Percentiles rank a stretch among this genome's conserved stretches.
Conservation (phyloP, 2,888 invertebrate species). For the Diarsia rubi region DNA sequence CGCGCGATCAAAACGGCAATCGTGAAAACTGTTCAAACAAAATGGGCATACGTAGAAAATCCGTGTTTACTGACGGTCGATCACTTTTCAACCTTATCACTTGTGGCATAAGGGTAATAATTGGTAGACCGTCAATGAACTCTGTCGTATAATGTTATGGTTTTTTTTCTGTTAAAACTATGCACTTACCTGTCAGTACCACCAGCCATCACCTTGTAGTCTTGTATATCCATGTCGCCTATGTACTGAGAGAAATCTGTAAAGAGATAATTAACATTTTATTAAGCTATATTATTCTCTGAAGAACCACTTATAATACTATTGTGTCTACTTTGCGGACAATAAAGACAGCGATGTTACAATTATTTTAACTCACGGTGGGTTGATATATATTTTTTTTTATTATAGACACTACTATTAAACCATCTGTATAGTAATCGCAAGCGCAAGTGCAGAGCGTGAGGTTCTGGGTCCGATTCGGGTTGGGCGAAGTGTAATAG, state of each 20-base stretch:
- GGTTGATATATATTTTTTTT: too few relatives aligned
- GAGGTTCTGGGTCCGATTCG: too few relatives aligned
- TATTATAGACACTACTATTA: too few relatives aligned
- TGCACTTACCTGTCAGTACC: constrained; percentile 85
- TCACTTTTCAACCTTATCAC: neutral
- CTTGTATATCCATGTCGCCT: constrained; percentile 88
- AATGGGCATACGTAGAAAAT: neutral
- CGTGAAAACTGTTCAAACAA: neutral
- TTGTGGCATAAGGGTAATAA: neutral
- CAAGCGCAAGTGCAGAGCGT: too few relatives aligned
- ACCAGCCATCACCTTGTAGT: constrained; percentile 82
- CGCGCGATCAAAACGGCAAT: neutral
- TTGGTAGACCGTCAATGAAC: neutral
- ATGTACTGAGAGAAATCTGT: constrained; percentile 88
- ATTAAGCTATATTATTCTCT: too few relatives aligned
- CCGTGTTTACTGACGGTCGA: neutral
- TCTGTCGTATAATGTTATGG: neutral
- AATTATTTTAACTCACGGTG: neutral
- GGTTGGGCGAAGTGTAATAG: too few relatives aligned
- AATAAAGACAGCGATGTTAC: neutral
- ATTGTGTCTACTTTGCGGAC: neutral
- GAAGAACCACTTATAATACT: too few relatives aligned
- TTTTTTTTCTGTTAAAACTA: neutral
- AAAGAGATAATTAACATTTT: constrained; percentile 67
- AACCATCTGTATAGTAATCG: too few relatives aligned